Conservation (phyloP, 2,797 vertebrate genomes). For the Gambusia yucatana region DNA sequence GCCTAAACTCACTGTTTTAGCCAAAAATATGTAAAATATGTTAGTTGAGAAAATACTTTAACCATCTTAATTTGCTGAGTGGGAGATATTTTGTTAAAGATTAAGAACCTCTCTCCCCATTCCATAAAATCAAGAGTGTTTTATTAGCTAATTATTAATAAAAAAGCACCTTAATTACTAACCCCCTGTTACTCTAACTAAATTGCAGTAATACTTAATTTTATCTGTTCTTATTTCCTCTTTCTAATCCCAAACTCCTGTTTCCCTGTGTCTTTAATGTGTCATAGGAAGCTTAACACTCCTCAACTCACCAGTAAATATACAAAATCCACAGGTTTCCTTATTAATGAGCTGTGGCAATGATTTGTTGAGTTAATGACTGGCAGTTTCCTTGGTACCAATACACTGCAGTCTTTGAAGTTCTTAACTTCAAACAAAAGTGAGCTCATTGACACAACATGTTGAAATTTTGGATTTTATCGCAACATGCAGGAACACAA, state of each 20-base stretch:
- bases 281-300: not conserved
- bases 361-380: not conserved
- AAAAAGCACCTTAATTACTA: not conserved
- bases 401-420: not conserved
- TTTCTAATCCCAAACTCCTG: not conserved
- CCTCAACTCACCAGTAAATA: not conserved
- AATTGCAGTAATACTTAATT: not conserved
- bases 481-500: not conserved
- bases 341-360: not conserved
- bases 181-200: not conserved
- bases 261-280: not conserved
- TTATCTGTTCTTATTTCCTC: not conserved
- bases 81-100: not conserved
- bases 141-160: not conserved
- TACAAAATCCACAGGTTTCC: not conserved
- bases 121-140: not conserved
- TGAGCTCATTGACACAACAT: not conserved
- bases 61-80: not conserved
- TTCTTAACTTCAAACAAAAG: not conserved
- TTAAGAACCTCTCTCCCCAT: not conserved
- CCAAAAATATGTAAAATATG: not conserved
- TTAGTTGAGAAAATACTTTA: not conserved
- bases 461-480: not conserved
- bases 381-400: not conserved
- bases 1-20: not conserved